These are phyloP conservation scores for Tympanuchus pallidicinctus DNA, from an alignment of 2,113 vertebrate genomes.

Conservation along the genomic window DNA sequence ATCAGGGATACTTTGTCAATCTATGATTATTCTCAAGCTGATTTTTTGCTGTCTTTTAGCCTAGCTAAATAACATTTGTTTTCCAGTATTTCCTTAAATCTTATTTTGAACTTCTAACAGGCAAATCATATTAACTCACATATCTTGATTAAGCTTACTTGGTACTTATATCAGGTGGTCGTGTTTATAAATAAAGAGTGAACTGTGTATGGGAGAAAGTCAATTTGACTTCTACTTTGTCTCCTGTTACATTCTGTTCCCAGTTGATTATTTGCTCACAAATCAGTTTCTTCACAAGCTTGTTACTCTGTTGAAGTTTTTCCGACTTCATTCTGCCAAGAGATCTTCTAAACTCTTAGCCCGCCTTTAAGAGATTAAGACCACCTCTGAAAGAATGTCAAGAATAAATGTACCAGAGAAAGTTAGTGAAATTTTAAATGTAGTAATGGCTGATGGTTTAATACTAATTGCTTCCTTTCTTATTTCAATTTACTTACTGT, in stretches of 20 bases:
- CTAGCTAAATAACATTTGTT: not conserved
- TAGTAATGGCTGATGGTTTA: not conserved
- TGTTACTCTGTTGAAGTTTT: not conserved
- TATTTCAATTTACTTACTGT: not conserved
- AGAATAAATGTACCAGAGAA: not conserved
- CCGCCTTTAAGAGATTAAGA: not conserved
- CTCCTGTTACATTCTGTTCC: not conserved
- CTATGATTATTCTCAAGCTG: not conserved
- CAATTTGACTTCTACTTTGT: constrained; percentile 28
- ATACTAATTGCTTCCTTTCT: not conserved
- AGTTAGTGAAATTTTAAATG: not conserved
- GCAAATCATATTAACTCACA: not conserved
- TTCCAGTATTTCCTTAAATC: not conserved
- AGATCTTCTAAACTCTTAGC: not conserved
- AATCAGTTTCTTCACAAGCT: not conserved
- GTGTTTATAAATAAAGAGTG: not conserved
- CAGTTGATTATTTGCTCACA: constrained; percentile 13
- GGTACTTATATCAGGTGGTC: not conserved
- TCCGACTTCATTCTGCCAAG: not conserved
- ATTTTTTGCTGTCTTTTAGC: not conserved
- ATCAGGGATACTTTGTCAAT: not conserved
- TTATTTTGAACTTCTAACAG: not conserved
- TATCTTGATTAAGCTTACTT: not conserved
- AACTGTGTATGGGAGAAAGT: not conserved
- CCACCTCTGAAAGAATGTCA: not conserved